phyloP scores from a whole-genome alignment of 2,888 invertebrate species.

The Thera britannica region DNA sequence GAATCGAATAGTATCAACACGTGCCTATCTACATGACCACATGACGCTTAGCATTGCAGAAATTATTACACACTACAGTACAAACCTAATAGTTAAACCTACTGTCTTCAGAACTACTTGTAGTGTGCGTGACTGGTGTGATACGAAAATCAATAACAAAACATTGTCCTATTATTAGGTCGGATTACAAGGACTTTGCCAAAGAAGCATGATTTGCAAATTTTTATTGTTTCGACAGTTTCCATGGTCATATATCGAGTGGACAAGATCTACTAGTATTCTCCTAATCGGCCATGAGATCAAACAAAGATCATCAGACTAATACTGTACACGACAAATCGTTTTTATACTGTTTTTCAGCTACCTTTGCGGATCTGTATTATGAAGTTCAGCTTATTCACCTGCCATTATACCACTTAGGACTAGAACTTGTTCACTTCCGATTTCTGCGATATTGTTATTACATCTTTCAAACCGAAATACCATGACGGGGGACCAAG shows the following conservation, averaged over 20 bases:
- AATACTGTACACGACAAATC: too few relatives aligned
- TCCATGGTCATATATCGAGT: not conserved
- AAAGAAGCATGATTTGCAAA: conserved; percentile 4
- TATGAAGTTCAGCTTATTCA: too few relatives aligned
- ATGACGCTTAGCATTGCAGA: conserved; percentile 62
- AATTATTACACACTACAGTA: conserved; percentile 48
- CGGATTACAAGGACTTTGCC: conserved; percentile 49
- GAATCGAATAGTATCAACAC: conserved; percentile 65
- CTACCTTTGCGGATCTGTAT: too few relatives aligned
- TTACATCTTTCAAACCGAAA: too few relatives aligned
- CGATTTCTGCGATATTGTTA: too few relatives aligned
- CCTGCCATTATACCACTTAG: too few relatives aligned
- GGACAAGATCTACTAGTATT: too few relatives aligned
- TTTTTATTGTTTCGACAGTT: conserved; percentile 8
- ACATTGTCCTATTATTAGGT: conserved; percentile 58
- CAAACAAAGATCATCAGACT: not conserved
- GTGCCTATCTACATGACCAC: conserved; percentile 66
- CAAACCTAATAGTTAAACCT: conserved; percentile 41
- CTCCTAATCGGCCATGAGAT: not conserved
- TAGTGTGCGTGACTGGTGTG: conserved; percentile 57
- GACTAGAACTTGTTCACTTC: too few relatives aligned
- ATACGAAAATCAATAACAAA: conserved; percentile 64
- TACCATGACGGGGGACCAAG: too few relatives aligned
- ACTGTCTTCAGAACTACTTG: conserved; percentile 49
- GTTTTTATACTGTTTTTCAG: too few relatives aligned